Percentiles rank a stretch among this genome's conserved stretches.
These are phyloP conservation scores for Trissolcus brochymenae DNA, from an alignment of 2,888 invertebrate genomes.

Conservation along the genomic window DNA sequence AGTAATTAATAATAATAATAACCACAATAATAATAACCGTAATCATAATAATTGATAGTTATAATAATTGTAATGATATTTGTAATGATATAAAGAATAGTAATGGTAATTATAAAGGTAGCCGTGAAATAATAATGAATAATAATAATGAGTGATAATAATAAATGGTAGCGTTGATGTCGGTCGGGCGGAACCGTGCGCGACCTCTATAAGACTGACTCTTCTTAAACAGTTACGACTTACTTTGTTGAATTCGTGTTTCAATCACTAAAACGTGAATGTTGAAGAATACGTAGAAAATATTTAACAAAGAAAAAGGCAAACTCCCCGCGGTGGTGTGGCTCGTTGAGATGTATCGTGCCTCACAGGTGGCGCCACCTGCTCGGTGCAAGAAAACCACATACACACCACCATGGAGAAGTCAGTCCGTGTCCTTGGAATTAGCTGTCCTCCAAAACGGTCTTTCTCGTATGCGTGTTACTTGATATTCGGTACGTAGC, in stretches of 20 bases:
- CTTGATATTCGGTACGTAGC: constrained; percentile 70
- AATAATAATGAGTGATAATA: constrained; percentile 51
- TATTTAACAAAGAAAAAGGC: constrained; percentile 44
- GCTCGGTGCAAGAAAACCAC: neutral
- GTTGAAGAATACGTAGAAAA: constrained; percentile 56
- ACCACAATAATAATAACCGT: constrained; percentile 59
- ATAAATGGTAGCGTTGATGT: constrained; percentile 68
- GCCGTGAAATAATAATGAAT: constrained; percentile 49
- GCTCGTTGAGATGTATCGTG: too few relatives aligned
- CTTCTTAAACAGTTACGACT: constrained; percentile 38
- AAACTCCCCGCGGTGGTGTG: constrained; percentile 32
- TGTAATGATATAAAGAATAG: constrained; percentile 59
- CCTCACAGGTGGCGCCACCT: constrained; percentile 5
- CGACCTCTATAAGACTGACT: constrained; percentile 41
- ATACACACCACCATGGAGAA: constrained; percentile 5
- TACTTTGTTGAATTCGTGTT: constrained; percentile 45
- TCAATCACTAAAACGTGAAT: constrained; percentile 69
- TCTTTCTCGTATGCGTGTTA: constrained; percentile 65
- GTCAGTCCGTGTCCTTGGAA: constrained; percentile 55
- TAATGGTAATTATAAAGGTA: constrained; percentile 50
- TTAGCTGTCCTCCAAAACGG: constrained; percentile 59
- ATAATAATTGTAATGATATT: constrained; percentile 42
- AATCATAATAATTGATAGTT: constrained; percentile 39
- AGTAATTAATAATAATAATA: constrained; percentile 27
- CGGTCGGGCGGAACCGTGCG: constrained; percentile 57